A percentile compares a stretch with the other conserved stretches of the same genome.
These are phyloP conservation scores for Drosophila nikananu DNA, from an alignment of 1,140 invertebrate species.

Conservation along the genomic window DNA sequence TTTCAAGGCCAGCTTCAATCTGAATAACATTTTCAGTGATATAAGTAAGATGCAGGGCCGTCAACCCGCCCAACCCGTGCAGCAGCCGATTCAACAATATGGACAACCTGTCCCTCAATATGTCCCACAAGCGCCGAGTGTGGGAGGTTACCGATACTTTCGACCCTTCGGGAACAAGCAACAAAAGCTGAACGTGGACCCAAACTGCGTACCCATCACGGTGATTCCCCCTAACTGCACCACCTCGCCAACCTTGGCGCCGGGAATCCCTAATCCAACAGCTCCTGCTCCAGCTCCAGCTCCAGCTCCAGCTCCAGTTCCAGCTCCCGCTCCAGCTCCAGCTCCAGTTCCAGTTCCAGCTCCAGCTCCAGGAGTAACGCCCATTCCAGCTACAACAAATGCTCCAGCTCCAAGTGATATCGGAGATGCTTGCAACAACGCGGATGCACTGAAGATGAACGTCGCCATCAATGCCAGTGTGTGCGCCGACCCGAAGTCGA, in stretches of 20 bases:
- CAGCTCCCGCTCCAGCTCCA: not conserved
- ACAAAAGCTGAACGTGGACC: slow-evolving; percentile 8
- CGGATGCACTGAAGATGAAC: slow-evolving; percentile 64
- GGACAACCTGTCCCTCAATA: slow-evolving; percentile 6
- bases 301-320: too few species aligned
- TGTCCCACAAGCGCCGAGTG: not conserved
- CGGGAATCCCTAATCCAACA: not conserved
- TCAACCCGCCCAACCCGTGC: slow-evolving; percentile 4
- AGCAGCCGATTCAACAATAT: slow-evolving; percentile 12
- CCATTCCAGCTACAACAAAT: not conserved
- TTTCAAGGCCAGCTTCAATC: slow-evolving; percentile 48
- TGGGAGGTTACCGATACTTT: slow-evolving; percentile 21
- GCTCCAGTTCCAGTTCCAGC: not conserved
- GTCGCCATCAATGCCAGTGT: slow-evolving; percentile 70
- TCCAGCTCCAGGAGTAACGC: not conserved
- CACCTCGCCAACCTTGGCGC: not conserved
- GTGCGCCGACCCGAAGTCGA: slow-evolving; percentile 61
- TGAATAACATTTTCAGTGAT: slow-evolving; percentile 54
- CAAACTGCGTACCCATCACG: slow-evolving; percentile 47
- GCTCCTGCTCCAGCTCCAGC: not conserved
- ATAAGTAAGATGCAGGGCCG: not conserved
- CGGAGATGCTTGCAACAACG: slow-evolving; percentile 24
- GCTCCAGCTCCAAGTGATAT: not conserved
- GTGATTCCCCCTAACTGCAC: not conserved
- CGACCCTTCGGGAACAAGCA: slow-evolving; percentile 39